Conservation (phyloP, 2,797 vertebrate genomes). For the Chelmon rostratus region DNA sequence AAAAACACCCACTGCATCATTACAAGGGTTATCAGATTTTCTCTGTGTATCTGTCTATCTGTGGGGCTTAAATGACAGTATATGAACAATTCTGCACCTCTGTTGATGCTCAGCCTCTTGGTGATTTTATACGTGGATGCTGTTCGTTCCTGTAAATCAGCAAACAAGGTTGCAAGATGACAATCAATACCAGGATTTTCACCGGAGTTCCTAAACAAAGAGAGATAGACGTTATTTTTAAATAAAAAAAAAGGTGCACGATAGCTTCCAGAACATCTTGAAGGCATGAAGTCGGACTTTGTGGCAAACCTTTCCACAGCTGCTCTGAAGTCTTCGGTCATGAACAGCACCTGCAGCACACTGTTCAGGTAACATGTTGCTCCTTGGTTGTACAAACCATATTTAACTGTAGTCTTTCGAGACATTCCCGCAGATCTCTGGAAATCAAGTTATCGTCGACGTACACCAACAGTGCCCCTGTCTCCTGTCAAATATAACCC, state of each 20-base stretch:
- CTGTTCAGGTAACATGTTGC: constrained; percentile 83
- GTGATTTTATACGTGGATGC: constrained; percentile 43
- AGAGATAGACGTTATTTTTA: not conserved
- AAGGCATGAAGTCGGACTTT: not conserved
- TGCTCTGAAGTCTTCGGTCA: constrained; percentile 77
- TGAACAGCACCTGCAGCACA: constrained; percentile 81
- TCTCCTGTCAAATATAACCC: not conserved
- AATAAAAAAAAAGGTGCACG: not conserved
- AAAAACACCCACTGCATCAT: not conserved
- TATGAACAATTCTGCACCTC: constrained; percentile 48
- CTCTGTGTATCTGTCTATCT: not conserved
- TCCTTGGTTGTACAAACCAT: constrained; percentile 78
- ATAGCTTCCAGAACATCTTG: not conserved
- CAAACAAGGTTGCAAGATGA: constrained; percentile 66
- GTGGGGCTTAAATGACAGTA: not conserved
- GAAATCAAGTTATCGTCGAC: not conserved
- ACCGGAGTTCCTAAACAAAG: not conserved
- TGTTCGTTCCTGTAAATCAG: not conserved
- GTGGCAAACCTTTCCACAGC: constrained; percentile 67
- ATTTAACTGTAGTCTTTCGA: constrained; percentile 18
- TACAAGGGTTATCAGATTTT: not conserved
- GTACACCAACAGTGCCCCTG: no score
- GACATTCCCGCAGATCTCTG: not conserved
- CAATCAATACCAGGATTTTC: constrained; percentile 9
- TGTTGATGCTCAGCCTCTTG: constrained; percentile 61